These are phyloP conservation scores for Upupa epops DNA, from an alignment of 2,113 vertebrate species.

Conservation along the genomic window DNA sequence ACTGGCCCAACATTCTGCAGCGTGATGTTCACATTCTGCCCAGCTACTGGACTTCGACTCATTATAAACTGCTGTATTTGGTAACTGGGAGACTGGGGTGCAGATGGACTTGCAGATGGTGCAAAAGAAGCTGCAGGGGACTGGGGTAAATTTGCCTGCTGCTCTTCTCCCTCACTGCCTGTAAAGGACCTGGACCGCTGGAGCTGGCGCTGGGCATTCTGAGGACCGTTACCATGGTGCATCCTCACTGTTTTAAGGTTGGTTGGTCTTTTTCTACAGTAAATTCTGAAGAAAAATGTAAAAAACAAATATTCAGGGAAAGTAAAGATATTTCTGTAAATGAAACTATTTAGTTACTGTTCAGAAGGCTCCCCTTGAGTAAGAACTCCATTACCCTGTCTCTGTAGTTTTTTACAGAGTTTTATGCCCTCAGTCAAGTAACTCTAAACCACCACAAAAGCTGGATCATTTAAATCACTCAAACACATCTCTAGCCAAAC, in stretches of 20 bases:
- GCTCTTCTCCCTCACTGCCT: slow-evolving; percentile 88
- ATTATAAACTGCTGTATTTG: slow-evolving; percentile 85
- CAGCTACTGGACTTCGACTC: slow-evolving; percentile 88
- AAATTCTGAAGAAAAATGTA: slow-evolving; percentile 37
- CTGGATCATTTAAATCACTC: not conserved
- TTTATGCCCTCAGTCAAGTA: not conserved
- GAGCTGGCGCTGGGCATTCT: slow-evolving; percentile 90
- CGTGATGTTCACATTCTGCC: slow-evolving; percentile 92
- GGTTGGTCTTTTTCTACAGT: slow-evolving; percentile 19
- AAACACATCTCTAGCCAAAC: not conserved
- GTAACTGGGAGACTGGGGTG: slow-evolving; percentile 90
- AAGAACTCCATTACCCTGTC: not conserved
- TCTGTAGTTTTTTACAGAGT: not conserved
- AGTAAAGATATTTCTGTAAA: not conserved
- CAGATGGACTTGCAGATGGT: slow-evolving; percentile 86
- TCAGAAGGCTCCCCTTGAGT: not conserved
- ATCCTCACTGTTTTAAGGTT: slow-evolving; percentile 79
- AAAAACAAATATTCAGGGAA: slow-evolving; percentile 42
- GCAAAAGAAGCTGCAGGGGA: slow-evolving; percentile 90
- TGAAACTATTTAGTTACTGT: not conserved
- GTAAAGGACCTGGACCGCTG: slow-evolving; percentile 90
- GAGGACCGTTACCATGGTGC: slow-evolving; percentile 97
- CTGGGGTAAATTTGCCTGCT: slow-evolving; percentile 82
- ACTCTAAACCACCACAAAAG: not conserved
- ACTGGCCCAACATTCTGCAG: slow-evolving; percentile 87